A percentile compares a stretch with the other conserved stretches of the same genome.
Evolutionary conservation across 2,113 vertebrate species (phyloP).

Genomic region (Chaetorhynchus papuensis): DNA sequence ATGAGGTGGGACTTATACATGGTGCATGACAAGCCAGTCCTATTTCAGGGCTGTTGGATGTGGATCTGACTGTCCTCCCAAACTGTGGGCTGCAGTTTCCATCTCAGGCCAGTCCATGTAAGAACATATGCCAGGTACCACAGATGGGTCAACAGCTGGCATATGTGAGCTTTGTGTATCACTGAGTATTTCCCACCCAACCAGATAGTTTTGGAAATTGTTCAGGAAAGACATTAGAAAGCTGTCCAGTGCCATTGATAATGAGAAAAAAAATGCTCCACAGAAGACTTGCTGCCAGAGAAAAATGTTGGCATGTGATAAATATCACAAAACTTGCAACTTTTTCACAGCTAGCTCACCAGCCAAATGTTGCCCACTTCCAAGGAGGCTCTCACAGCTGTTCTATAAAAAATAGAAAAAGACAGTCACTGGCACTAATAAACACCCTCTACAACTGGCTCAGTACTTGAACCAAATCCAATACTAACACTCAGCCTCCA

Average conservation of each 20-base stretch:
- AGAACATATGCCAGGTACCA: background rate
- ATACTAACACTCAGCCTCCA: background rate
- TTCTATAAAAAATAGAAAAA: background rate
- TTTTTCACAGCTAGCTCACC: background rate
- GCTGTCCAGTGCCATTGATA: conserved; percentile 1
- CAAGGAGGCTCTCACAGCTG: background rate
- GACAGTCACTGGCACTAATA: background rate
- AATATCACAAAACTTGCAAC: background rate
- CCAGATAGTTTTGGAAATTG: background rate
- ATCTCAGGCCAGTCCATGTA: background rate
- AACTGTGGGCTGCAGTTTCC: background rate
- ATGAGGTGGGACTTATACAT: background rate
- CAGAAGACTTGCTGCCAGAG: background rate
- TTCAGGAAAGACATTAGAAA: conserved; percentile 7
- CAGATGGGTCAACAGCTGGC: conserved; percentile 27
- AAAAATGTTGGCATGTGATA: background rate
- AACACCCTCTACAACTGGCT: background rate
- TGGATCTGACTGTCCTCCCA: background rate
- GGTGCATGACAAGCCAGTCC: background rate
- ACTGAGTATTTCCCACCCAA: background rate
- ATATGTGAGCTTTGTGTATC: background rate
- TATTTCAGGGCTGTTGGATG: background rate
- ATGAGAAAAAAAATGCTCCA: background rate
- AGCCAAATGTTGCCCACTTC: background rate
- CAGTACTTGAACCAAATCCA: background rate